These are phyloP conservation scores for Anguilla pacifica DNA, from an alignment of 2,797 vertebrate genomes.

Conservation along the genomic window DNA sequence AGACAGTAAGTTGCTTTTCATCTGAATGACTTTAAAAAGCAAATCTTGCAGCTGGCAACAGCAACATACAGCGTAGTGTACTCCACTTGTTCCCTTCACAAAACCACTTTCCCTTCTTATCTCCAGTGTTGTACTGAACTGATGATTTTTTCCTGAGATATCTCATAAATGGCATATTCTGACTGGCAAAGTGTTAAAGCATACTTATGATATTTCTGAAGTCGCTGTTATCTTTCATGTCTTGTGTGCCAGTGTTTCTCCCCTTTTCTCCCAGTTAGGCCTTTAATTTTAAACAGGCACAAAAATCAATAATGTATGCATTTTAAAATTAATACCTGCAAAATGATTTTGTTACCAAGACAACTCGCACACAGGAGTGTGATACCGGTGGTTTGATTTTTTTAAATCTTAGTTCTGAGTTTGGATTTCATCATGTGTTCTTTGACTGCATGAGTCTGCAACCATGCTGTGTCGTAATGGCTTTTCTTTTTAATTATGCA, in stretches of 20 bases:
- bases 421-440: background rate
- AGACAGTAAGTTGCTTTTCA: slow-evolving; percentile 2
- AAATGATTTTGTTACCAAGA: background rate
- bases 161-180: slow-evolving; percentile 15
- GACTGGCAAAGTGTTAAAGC: background rate
- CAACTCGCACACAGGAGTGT: background rate
- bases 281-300: background rate
- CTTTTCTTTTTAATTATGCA: slow-evolving; percentile 5
- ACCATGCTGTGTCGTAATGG: background rate
- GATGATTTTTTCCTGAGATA: background rate
- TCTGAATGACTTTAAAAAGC: background rate
- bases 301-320: background rate
- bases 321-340: background rate
- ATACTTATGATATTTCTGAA: background rate
- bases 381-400: background rate
- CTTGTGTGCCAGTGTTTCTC: background rate
- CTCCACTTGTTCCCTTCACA: no score
- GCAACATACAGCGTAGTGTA: background rate
- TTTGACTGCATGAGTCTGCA: background rate
- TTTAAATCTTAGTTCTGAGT: background rate
- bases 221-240: background rate
- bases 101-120: background rate
- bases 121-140: background rate
- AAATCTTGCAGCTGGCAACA: background rate
- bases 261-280: background rate